These are phyloP conservation scores for Pseudolaguvia tuberculata DNA, from an alignment of 2,113 vertebrate species.

Conservation along the genomic window DNA sequence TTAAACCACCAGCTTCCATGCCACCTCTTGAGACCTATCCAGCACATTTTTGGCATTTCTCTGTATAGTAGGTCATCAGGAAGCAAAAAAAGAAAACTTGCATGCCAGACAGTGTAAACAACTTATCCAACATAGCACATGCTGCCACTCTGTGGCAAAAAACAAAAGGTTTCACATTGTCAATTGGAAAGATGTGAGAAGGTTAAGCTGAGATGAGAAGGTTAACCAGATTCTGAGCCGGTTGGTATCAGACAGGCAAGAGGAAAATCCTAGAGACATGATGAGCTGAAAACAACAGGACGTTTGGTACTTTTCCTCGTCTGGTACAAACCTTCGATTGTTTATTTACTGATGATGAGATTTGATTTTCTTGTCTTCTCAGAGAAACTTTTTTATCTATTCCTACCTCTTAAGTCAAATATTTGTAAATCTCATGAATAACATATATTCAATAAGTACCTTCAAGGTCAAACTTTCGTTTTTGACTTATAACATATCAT, in stretches of 20 bases:
- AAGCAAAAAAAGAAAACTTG: slow-evolving; percentile 16
- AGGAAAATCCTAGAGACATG: slow-evolving; percentile 22
- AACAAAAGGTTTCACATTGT: neutral
- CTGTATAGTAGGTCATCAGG: slow-evolving; percentile 13
- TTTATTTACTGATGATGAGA: slow-evolving; percentile 13
- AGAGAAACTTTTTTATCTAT: neutral
- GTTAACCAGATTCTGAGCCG: neutral
- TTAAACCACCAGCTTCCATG: slow-evolving; percentile 21
- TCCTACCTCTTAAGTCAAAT: neutral
- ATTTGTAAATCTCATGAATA: neutral
- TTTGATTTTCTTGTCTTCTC: neutral
- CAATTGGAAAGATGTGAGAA: slow-evolving; percentile 17
- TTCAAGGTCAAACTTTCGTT: neutral
- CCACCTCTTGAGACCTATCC: slow-evolving; percentile 31
- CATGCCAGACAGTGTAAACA: slow-evolving; percentile 53
- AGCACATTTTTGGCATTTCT: neutral
- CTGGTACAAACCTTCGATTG: slow-evolving; percentile 36
- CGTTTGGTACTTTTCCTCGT: slow-evolving; percentile 50
- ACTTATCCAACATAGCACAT: slow-evolving; percentile 39
- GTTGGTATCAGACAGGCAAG: neutral
- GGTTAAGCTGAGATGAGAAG: slow-evolving; percentile 20
- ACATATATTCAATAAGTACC: neutral
- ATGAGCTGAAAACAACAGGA: slow-evolving; percentile 51
- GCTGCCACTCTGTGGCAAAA: slow-evolving; percentile 27
- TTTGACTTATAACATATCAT: neutral